Conservation (phyloP, 2,888 invertebrate species). For the Geotrupes spiniger region DNA sequence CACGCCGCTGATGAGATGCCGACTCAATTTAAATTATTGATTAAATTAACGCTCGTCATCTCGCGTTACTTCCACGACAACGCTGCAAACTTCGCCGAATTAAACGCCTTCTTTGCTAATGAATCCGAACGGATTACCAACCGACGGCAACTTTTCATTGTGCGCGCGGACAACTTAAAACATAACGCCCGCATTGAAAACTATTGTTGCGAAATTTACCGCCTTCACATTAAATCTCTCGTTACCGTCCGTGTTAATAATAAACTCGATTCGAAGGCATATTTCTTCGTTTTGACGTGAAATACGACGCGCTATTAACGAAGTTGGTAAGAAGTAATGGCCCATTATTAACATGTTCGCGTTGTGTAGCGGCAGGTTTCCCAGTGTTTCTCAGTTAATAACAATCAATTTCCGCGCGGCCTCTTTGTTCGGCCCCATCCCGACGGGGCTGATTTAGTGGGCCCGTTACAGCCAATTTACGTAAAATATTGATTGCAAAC, state of each 20-base stretch:
- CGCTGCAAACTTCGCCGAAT: too few relatives aligned
- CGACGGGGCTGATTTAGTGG: conserved; percentile 3
- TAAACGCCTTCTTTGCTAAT: too few relatives aligned
- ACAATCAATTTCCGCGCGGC: conserved; percentile 4
- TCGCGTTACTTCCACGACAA: too few relatives aligned
- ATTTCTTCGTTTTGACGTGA: conserved; percentile 5
- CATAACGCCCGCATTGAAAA: too few relatives aligned
- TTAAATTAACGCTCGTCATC: too few relatives aligned
- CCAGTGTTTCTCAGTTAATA: conserved; percentile 7
- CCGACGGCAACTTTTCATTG: too few relatives aligned
- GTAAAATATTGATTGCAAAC: conserved; percentile 5
- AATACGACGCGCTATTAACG: conserved; percentile 1
- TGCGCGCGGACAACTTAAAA: too few relatives aligned
- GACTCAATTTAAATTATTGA: too few relatives aligned
- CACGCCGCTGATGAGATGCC: too few relatives aligned
- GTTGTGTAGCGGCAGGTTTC: conserved; percentile 4
- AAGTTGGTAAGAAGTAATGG: conserved; percentile 8
- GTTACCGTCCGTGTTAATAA: conserved; percentile 4
- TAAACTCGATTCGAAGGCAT: not conserved
- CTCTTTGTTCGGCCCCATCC: conserved; percentile 4
- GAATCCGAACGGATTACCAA: too few relatives aligned
- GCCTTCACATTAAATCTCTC: not conserved
- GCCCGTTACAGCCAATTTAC: conserved; percentile 7
- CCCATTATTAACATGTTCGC: conserved; percentile 7
- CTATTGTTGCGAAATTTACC: too few relatives aligned